phyloP scores from a whole-genome alignment of 2,888 invertebrate genomes.

The Hydroisotoma schaefferi region DNA sequence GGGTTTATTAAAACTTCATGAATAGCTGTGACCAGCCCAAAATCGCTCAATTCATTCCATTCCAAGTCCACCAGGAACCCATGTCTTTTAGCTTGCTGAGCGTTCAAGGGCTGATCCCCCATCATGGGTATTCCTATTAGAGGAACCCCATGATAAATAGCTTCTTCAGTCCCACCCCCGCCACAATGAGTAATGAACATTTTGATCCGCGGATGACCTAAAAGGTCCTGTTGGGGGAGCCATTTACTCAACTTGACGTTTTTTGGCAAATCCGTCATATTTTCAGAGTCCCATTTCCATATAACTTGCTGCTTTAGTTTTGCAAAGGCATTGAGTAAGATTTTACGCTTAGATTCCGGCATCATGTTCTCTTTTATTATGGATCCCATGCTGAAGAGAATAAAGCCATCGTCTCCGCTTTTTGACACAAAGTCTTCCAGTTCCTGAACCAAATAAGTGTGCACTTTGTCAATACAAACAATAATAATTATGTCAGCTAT shows the following conservation, averaged over 20 bases:
- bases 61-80: constrained; percentile 22
- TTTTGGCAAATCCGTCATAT: constrained; percentile 25
- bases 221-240: constrained; percentile 25
- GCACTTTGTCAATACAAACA: too few species aligned
- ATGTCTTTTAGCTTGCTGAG: constrained; percentile 10
- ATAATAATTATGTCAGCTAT: too few species aligned
- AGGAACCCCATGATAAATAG: constrained; percentile 62
- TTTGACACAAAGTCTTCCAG: constrained; percentile 55
- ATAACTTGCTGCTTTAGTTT: constrained; percentile 56
- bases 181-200: constrained; percentile 72
- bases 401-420: constrained; percentile 56
- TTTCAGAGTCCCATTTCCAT: constrained; percentile 31
- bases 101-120: constrained; percentile 23
- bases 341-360: constrained; percentile 54
- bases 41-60: constrained; percentile 25
- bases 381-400: constrained; percentile 62
- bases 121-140: constrained; percentile 6
- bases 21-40: constrained; percentile 12
- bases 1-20: constrained; percentile 22
- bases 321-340: constrained; percentile 57
- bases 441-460: too few species aligned
- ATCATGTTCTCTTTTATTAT: constrained; percentile 60
- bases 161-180: constrained; percentile 66
- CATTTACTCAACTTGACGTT: constrained; percentile 33
- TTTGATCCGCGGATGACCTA: constrained; percentile 23